phyloP scores from a whole-genome alignment of 2,797 vertebrate species.

The Argya squamiceps region DNA sequence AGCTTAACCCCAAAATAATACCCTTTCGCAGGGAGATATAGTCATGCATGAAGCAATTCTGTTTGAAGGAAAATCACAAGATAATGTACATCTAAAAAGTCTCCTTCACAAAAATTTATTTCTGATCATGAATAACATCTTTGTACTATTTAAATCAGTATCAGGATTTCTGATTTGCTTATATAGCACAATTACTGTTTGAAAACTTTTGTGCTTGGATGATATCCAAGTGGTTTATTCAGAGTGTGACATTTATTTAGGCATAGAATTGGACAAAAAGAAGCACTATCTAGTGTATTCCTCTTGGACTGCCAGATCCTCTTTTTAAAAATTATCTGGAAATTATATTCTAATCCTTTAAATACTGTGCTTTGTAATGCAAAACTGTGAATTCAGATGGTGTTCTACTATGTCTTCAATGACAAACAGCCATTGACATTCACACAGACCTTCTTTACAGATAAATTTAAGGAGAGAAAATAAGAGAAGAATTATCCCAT shows the following conservation, averaged over 20 bases:
- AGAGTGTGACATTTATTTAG: background rate
- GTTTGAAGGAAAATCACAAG: background rate
- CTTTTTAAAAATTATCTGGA: background rate
- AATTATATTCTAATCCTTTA: slow-evolving; percentile 15
- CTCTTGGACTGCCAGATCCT: background rate
- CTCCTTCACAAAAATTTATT: background rate
- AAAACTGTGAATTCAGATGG: background rate
- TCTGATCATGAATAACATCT: background rate
- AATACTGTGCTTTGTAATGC: slow-evolving; percentile 8
- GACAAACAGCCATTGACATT: background rate
- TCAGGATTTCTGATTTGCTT: background rate
- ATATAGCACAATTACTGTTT: background rate
- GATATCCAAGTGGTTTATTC: background rate
- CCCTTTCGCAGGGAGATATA: background rate
- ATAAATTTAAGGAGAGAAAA: background rate
- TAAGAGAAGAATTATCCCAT: background rate
- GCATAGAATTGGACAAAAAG: background rate
- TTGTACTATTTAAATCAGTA: background rate
- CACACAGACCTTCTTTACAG: background rate
- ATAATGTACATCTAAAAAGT: background rate
- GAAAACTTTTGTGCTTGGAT: background rate
- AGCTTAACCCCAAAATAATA: background rate
- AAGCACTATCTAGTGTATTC: background rate
- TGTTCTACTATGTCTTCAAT: background rate
- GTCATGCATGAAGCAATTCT: background rate